phyloP scores from a whole-genome alignment of 37 sponge, comb jelly and placozoan genomes.

The Eunapius fragilis region DNA sequence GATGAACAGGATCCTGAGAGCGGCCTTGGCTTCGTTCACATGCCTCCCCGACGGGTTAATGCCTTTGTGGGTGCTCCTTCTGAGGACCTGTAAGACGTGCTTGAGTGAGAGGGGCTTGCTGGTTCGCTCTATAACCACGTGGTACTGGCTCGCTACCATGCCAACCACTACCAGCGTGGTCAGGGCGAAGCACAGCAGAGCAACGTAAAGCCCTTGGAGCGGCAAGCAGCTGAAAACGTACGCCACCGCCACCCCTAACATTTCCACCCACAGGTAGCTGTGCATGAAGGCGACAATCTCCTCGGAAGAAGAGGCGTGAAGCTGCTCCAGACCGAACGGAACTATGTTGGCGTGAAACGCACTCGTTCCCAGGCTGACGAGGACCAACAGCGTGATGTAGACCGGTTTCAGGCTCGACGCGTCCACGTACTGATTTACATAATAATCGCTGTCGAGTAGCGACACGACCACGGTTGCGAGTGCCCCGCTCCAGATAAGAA shows the following conservation, averaged over 20 bases:
- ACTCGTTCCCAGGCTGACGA: background rate
- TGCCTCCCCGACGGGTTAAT: background rate
- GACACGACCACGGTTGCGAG: background rate
- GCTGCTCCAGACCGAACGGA: background rate
- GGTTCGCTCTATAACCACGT: background rate
- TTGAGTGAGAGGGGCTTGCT: background rate
- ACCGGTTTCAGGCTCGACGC: background rate
- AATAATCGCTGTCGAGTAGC: background rate
- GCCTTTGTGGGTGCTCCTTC: background rate
- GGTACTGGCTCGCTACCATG: background rate
- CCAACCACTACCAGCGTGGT: background rate
- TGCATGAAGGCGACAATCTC: background rate
- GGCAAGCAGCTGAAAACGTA: background rate
- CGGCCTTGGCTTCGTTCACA: background rate
- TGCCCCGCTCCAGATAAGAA: background rate
- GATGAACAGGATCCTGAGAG: background rate
- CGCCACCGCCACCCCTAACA: background rate
- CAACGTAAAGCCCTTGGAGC: background rate
- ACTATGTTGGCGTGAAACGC: background rate
- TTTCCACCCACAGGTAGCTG: background rate
- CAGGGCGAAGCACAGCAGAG: background rate
- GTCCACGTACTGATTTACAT: background rate
- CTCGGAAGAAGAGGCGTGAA: background rate
- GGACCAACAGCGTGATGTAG: background rate
- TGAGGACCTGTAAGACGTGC: background rate